Percentiles rank a stretch among this genome's conserved stretches.
These are phyloP conservation scores for Drosophila insularis DNA, from an alignment of 1,140 invertebrate genomes.

Conservation along the genomic window DNA sequence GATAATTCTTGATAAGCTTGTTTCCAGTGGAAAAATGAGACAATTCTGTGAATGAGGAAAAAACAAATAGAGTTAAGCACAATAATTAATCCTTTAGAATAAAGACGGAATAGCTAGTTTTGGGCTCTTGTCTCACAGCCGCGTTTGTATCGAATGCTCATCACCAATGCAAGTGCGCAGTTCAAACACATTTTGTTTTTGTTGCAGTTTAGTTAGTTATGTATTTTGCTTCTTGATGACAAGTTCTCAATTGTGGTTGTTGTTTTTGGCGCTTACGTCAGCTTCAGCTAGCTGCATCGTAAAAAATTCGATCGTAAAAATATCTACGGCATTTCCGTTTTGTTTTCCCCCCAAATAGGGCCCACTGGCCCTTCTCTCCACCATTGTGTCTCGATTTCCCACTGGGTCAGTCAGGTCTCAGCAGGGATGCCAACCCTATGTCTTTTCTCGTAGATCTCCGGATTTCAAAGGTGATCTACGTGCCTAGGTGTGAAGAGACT, in stretches of 20 bases:
- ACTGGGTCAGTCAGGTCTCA: too few species aligned
- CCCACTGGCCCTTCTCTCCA: slow-evolving; percentile 3
- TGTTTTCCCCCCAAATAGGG: slow-evolving; percentile 37
- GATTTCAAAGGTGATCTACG: too few species aligned
- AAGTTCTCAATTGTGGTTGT: slow-evolving; percentile 37
- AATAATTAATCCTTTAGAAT: too few species aligned
- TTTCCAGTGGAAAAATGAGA: slow-evolving; percentile 34
- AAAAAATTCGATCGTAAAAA: slow-evolving; percentile 46
- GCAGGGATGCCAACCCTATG: too few species aligned
- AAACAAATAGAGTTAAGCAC: neutral
- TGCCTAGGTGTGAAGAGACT: too few species aligned
- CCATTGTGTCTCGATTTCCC: too few species aligned
- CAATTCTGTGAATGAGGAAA: slow-evolving; percentile 9
- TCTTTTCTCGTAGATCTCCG: too few species aligned
- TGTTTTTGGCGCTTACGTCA: slow-evolving; percentile 63
- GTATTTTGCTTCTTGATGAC: slow-evolving; percentile 73
- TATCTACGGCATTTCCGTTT: slow-evolving; percentile 67
- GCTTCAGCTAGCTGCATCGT: slow-evolving; percentile 60
- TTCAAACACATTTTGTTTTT: neutral
- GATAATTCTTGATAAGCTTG: slow-evolving; percentile 78
- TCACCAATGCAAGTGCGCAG: neutral
- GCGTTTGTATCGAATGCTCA: neutral
- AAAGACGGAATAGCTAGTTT: too few species aligned
- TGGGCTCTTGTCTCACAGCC: too few species aligned
- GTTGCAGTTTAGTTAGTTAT: slow-evolving; percentile 35